These are phyloP conservation scores for Poeciliopsis turneri DNA, from an alignment of 2,797 vertebrate genomes.

Conservation along the genomic window DNA sequence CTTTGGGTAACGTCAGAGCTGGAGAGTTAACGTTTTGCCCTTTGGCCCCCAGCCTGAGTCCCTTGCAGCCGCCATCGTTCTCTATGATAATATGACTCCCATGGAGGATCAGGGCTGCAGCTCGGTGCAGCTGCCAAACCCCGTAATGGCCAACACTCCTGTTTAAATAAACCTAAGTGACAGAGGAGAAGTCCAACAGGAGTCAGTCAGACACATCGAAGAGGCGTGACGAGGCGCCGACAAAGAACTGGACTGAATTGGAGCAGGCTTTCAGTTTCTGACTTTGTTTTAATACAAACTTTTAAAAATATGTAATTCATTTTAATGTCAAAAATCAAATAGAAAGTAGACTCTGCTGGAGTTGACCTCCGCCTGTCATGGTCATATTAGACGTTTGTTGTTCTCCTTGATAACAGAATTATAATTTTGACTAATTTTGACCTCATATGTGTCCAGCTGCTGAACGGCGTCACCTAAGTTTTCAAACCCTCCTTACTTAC, in stretches of 20 bases:
- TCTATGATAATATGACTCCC: constrained; percentile 70
- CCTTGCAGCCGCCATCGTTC: constrained; percentile 67
- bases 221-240: constrained; percentile 7
- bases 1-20: constrained; percentile 45
- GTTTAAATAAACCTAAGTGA: constrained; percentile 59
- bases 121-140: constrained; percentile 73
- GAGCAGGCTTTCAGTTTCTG: not conserved
- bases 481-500: constrained; percentile 41
- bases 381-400: not conserved
- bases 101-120: constrained; percentile 65
- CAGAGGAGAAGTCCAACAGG: constrained; percentile 38
- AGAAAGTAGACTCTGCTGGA: not conserved
- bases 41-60: constrained; percentile 66
- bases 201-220: constrained; percentile 17
- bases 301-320: not conserved
- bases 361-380: not conserved
- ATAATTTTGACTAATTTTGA: not conserved
- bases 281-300: not conserved
- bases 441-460: not conserved
- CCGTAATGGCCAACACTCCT: constrained; percentile 72
- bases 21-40: constrained; percentile 64
- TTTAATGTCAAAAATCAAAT: not conserved
- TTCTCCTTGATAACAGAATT: not conserved
- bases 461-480: not conserved
- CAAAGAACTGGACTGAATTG: not conserved